Percentiles rank a stretch among this genome's conserved stretches.
phyloP scores from a whole-genome alignment of 2,888 invertebrate species.

The Pseudococcus jackbeardsleyi region DNA sequence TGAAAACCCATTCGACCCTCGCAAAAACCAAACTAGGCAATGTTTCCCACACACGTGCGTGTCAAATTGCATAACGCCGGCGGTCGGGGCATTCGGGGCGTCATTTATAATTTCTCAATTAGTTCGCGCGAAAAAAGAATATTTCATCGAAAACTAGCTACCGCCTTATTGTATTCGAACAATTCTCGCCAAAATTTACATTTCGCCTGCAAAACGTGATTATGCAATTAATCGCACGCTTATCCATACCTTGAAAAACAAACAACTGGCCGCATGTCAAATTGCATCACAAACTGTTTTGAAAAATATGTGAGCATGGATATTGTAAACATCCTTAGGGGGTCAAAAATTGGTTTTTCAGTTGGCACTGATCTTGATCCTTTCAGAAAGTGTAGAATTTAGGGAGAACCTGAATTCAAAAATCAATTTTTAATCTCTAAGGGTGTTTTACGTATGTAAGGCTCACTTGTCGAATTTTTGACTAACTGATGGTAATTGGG shows the following conservation, averaged over 20 bases:
- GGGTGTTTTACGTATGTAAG: too few relatives aligned
- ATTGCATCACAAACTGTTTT: neutral
- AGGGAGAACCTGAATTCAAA: too few relatives aligned
- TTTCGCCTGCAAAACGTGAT: neutral
- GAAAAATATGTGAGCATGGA: too few relatives aligned
- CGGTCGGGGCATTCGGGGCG: neutral
- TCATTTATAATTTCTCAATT: slow-evolving; percentile 24
- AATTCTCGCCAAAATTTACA: neutral
- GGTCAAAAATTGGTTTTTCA: too few relatives aligned
- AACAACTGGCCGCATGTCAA: neutral
- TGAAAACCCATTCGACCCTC: neutral
- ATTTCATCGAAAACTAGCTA: slow-evolving; percentile 3
- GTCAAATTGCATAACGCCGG: neutral
- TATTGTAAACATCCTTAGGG: too few relatives aligned
- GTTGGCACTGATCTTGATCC: too few relatives aligned
- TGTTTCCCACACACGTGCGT: neutral
- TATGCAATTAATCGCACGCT: neutral
- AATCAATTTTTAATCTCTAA: too few relatives aligned
- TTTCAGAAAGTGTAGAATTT: too few relatives aligned
- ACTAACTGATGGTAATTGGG: too few relatives aligned
- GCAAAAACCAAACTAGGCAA: neutral
- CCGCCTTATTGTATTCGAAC: neutral
- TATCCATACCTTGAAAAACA: neutral
- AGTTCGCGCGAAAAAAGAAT: neutral
- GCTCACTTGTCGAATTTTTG: too few relatives aligned